phyloP scores from a whole-genome alignment of 2,888 invertebrate genomes.

The Pollenia angustigena region DNA sequence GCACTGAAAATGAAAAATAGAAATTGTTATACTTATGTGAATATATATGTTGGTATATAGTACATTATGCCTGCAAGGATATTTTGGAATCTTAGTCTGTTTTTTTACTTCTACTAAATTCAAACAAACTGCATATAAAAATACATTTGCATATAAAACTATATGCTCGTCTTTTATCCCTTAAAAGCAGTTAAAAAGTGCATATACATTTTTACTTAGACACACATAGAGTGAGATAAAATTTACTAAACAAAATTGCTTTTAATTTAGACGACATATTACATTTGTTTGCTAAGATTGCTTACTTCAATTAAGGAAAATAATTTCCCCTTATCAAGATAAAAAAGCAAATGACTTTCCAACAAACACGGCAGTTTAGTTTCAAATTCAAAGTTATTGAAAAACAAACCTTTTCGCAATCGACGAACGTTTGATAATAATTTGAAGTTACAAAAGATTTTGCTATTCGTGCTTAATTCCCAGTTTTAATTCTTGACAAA shows the following conservation, averaged over 20 bases:
- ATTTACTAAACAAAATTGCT: neutral
- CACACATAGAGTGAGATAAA: neutral
- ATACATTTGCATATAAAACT: constrained; percentile 2
- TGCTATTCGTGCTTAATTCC: too few species aligned
- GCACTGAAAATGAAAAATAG: constrained; percentile 51
- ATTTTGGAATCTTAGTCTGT: constrained; percentile 25
- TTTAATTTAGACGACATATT: too few species aligned
- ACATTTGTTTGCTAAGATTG: too few species aligned
- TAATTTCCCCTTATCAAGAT: too few species aligned
- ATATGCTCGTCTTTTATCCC: neutral
- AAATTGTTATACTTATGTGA: neutral
- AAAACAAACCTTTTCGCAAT: too few species aligned
- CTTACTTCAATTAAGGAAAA: too few species aligned
- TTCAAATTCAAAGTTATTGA: too few species aligned
- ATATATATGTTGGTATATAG: neutral
- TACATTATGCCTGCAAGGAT: constrained; percentile 2
- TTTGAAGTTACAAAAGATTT: too few species aligned
- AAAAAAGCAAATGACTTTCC: too few species aligned
- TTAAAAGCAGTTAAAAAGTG: neutral
- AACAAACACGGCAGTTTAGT: too few species aligned
- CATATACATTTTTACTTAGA: constrained; percentile 1
- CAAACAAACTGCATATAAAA: constrained; percentile 31
- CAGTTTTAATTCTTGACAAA: too few species aligned
- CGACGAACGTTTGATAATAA: too few species aligned
- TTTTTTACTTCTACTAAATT: constrained; percentile 49